Evolutionary conservation across 2,888 invertebrate species (phyloP), one percentile per base, ranked within the genome.

Genomic region (Halictus ligatus): DNA sequence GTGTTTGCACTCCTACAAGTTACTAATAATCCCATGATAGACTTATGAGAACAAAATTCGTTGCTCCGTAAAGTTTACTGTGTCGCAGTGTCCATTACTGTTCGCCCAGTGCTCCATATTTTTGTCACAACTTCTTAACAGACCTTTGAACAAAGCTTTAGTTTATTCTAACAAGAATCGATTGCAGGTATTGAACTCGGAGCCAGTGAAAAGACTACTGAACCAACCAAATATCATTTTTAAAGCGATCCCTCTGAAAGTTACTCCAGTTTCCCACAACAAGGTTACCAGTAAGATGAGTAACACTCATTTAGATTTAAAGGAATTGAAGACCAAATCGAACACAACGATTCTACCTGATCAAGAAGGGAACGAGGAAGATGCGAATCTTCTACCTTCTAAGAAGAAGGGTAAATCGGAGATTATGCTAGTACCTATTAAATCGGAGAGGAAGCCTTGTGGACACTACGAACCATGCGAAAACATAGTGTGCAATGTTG

Each of bases 391-490:
- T 7, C 88, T 95, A 46, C 94, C 95, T 12, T 94, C 95, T 0
- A 95, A 95, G 87, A 91, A 78, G 13, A 89, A 92, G 29, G 94
- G 94, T 43, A 94, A 94, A 72, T 95, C 95, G 1, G 94, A 93
- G 72, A 92, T 95, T 58, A 84, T 92, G 7, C 83, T 95, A 75
- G 81, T 94, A 43, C 94, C 94, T 4, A 87, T 95, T 64, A 82
- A 85, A 35, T 87, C 88, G 0, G 89, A 91, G 64, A 88, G 81
- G 43, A 94, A 93, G 85, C 48, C 87, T 1, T 95, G 95, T 78
- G 94, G 94, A 10, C 95, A 95, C 71, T 91, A 87, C 73, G 95
- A 93, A 78, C 90, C 93, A 0, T 95, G 95, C 50, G 95, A 95
- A 69, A 93, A 86, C 75, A 91, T 95, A 25, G 76, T 94, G 13